Conservation (phyloP, 1,140 invertebrate genomes). For the Ericerus pela region DNA sequence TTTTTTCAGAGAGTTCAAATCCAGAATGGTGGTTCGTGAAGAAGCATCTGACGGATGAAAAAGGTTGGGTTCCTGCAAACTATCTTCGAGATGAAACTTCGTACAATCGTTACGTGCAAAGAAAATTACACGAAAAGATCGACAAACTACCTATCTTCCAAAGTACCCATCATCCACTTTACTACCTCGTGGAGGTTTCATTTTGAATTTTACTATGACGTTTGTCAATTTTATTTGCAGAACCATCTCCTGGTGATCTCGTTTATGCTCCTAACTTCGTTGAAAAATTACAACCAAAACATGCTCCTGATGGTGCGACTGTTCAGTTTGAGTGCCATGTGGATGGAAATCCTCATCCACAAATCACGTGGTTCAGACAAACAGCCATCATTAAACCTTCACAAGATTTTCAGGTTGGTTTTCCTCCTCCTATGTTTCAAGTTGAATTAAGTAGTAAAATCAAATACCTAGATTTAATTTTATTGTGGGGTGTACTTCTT, state of each 20-base stretch:
- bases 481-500: conserved; percentile 24
- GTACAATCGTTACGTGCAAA: conserved; percentile 68
- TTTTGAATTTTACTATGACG: background rate
- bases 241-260: conserved; percentile 59
- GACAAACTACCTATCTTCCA: conserved; percentile 81
- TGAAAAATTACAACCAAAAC: conserved; percentile 67
- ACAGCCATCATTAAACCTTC: conserved; percentile 82
- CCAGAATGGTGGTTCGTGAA: conserved; percentile 83
- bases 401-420: conserved; percentile 52
- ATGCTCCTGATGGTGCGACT: conserved; percentile 69
- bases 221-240: conserved; percentile 35
- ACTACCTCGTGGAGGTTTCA: background rate
- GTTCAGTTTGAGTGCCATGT: conserved; percentile 83
- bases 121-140: conserved; percentile 78
- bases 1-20: conserved; percentile 48
- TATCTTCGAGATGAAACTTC: conserved; percentile 66
- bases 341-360: conserved; percentile 71
- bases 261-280: conserved; percentile 66
- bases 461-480: too few relatives aligned
- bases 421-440: background rate
- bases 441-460: background rate
- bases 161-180: conserved; percentile 46
- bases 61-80: conserved; percentile 80
- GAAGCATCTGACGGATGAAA: conserved; percentile 77
- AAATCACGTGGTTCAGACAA: conserved; percentile 89